Base-by-base conservation (phyloP, 2,113 vertebrate genomes). In the Pelecanoides urinatrix region DNA sequence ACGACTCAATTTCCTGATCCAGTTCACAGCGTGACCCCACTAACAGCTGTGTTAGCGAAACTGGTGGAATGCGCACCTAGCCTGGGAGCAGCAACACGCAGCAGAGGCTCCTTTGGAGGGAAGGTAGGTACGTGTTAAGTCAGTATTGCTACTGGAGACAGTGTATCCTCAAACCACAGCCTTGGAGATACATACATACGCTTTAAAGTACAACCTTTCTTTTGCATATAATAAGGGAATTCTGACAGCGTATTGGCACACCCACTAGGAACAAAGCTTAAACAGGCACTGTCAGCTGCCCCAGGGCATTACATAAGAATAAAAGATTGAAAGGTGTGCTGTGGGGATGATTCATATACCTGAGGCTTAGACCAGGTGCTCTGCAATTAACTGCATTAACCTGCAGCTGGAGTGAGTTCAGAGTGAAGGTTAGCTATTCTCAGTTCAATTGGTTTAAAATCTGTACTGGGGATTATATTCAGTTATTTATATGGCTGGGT, bases 311-410 rank as follows among this genome's bases (percentile, higher is more conserved):
- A 3, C 84, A 66, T 61, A 13, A 62, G 92, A 90, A 75, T 36
- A 45, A 52, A 80, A 58, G 89, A n/a, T 26, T 38, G 81, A 45
- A 73, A 90, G 92, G 89, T 86, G 96, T 75, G 95, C 95, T 88
- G 73, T 10, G 62, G 36, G 86, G 85, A n/a, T 98, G 97, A 97
- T 61, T 98, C 97, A 97, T 10, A 21, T 2, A 89, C 92, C 88
- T 72, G 81, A 40, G 96, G 96, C 97, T 94, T 4, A 36, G 66
- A 29, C 95, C 97, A 97, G 93, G 94, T 96, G 94, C 95, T 93
- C 92, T 19, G 89, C 95, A 92, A 82, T 93, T 75, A 96, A 68
- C 80, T 91, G 95, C 66, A 65, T 55, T 90, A 94, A 93, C 90
- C 93, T 94, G 92, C 86, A 88, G 84, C 93, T 96, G 94, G 83